Percentiles rank a stretch among this genome's conserved stretches.
Conservation (phyloP, 1,140 invertebrate genomes). For the Mesaphorura yosii region DNA sequence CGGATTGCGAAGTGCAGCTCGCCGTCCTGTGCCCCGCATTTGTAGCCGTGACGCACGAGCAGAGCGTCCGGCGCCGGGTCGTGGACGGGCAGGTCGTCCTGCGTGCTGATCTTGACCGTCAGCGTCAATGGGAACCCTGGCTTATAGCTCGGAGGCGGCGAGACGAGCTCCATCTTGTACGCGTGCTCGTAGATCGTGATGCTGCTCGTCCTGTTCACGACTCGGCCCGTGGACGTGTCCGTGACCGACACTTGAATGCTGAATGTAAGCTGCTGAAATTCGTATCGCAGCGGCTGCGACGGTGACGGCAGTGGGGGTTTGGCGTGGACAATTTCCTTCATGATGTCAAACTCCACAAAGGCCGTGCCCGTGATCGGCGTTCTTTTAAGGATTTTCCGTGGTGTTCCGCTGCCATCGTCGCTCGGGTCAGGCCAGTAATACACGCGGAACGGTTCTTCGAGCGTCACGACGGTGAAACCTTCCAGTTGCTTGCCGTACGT, state of each 20-base stretch:
- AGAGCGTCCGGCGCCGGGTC: constrained; percentile 47
- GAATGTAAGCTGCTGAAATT: constrained; percentile 5
- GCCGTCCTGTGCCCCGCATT: constrained; percentile 50
- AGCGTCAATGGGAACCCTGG: constrained; percentile 49
- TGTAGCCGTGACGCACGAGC: constrained; percentile 51
- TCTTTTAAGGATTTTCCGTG: constrained; percentile 55
- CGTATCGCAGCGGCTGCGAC: not conserved
- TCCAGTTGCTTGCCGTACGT: constrained; percentile 68
- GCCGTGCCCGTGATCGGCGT: constrained; percentile 58
- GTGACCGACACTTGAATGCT: constrained; percentile 45
- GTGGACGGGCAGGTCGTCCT: constrained; percentile 58
- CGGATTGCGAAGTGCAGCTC: constrained; percentile 47
- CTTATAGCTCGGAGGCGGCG: constrained; percentile 71
- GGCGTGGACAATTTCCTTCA: constrained; percentile 47
- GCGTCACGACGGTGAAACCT: constrained; percentile 61
- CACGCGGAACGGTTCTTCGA: constrained; percentile 40
- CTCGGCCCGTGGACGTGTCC: constrained; percentile 61
- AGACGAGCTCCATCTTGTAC: constrained; percentile 67
- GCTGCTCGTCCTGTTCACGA: constrained; percentile 61
- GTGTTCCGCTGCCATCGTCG: too few relatives aligned
- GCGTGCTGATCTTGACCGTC: constrained; percentile 54
- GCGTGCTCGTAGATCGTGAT: constrained; percentile 64
- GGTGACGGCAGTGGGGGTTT: too few relatives aligned
- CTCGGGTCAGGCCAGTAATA: constrained; percentile 47
- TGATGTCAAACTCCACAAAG: constrained; percentile 60